These are phyloP conservation scores for Cyphomyrmex costatus DNA, from an alignment of 1,140 invertebrate species.

Conservation along the genomic window DNA sequence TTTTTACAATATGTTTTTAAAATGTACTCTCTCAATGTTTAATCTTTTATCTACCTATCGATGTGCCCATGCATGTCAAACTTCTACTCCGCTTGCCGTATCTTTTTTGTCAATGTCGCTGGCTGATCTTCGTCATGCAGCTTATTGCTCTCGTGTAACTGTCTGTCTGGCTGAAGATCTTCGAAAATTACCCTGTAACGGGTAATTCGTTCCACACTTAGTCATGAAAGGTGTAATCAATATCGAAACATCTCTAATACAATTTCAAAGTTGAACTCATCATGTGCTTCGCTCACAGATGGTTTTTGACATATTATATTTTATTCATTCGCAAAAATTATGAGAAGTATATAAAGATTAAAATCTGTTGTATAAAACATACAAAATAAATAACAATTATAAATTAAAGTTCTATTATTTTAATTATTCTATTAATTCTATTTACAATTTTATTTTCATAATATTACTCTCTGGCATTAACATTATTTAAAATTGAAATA, in stretches of 20 bases:
- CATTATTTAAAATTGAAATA: constrained; percentile 15
- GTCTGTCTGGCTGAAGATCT: constrained; percentile 52
- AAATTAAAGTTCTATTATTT: background rate
- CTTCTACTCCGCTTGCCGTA: constrained; percentile 41
- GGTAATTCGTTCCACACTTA: constrained; percentile 47
- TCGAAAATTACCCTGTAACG: constrained; percentile 62
- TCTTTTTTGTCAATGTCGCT: constrained; percentile 65
- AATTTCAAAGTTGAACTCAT: constrained; percentile 6
- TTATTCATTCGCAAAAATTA: constrained; percentile 16
- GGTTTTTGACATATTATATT: constrained; percentile 4
- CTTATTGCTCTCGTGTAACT: constrained; percentile 53
- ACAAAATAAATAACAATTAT: constrained; percentile 23
- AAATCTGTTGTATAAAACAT: constrained; percentile 36
- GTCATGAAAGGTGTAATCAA: background rate
- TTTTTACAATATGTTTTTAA: constrained; percentile 15
- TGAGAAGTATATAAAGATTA: constrained; percentile 12
- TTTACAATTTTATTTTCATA: background rate
- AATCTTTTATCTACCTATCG: constrained; percentile 57
- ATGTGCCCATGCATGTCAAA: constrained; percentile 46
- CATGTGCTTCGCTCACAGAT: background rate
- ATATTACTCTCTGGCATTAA: background rate
- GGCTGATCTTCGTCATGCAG: constrained; percentile 57
- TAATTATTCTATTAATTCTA: constrained; percentile 6
- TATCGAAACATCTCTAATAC: constrained; percentile 11
- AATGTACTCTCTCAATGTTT: constrained; percentile 24